A percentile compares a stretch with the other conserved stretches of the same genome.
These are phyloP conservation scores for Takifugu flavidus DNA, from an alignment of 2,113 vertebrate species.

Conservation along the genomic window DNA sequence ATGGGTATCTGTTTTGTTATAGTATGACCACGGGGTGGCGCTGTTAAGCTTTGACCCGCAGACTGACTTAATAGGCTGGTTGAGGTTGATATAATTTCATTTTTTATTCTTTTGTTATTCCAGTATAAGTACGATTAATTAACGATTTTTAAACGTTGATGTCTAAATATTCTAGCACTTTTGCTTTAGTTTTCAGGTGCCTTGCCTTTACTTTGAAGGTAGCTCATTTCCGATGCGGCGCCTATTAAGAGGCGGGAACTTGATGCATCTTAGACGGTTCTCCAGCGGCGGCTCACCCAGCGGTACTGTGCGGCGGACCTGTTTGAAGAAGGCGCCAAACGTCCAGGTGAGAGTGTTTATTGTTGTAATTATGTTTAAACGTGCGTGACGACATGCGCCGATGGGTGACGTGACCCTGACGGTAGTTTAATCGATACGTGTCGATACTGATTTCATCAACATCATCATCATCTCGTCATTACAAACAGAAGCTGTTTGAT, in stretches of 20 bases:
- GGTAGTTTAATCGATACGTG: too few species aligned
- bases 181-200: neutral
- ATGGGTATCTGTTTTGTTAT: too few species aligned
- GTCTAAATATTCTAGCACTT: neutral
- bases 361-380: neutral
- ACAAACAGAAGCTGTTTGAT: too few species aligned
- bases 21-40: too few species aligned
- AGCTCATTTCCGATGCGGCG: neutral
- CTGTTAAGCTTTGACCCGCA: too few species aligned
- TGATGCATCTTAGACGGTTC: neutral
- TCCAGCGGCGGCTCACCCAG: neutral
- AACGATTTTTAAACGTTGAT: too few species aligned
- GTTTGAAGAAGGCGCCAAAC: neutral
- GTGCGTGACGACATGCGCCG: neutral
- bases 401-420: neutral
- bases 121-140: too few species aligned
- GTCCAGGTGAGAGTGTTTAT: neutral
- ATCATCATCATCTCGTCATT: too few species aligned
- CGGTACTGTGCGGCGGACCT: conserved; percentile 13
- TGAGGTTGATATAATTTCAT: too few species aligned
- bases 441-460: too few species aligned
- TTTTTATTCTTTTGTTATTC: too few species aligned
- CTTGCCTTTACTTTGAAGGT: conserved; percentile 20
- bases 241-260: neutral
- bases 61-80: too few species aligned